A percentile compares a stretch with the other conserved stretches of the same genome.
These are phyloP conservation scores for Thymallus thymallus DNA, from an alignment of 2,113 vertebrate genomes.

Conservation along the genomic window DNA sequence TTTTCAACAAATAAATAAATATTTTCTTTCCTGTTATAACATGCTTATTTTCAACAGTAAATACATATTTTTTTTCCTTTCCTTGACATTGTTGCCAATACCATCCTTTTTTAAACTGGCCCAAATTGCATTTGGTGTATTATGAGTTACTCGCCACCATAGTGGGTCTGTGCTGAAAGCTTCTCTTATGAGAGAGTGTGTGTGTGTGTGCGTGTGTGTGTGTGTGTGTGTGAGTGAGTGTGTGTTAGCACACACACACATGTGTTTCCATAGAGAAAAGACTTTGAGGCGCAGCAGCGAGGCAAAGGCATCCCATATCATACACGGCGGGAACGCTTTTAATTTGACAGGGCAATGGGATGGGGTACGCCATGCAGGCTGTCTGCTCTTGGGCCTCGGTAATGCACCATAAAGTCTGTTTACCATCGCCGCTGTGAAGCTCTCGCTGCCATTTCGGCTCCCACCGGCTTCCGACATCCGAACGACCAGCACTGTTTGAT, in stretches of 20 bases:
- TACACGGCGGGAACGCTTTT: slow-evolving; percentile 52
- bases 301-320: slow-evolving; percentile 36
- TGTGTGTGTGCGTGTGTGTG: slow-evolving; percentile 4
- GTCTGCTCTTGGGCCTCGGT: slow-evolving; percentile 38
- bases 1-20: slow-evolving; percentile 1
- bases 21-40: slow-evolving; percentile 1
- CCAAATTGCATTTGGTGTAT: slow-evolving; percentile 33
- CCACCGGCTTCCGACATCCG: slow-evolving; percentile 46
- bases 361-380: slow-evolving; percentile 8
- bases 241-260: slow-evolving; percentile 20
- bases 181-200: slow-evolving; percentile 24
- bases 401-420: slow-evolving; percentile 71
- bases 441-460: slow-evolving; percentile 40
- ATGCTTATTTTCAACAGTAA: background rate
- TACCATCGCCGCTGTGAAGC: slow-evolving; percentile 58
- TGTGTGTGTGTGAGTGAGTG: slow-evolving; percentile 20
- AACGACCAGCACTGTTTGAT: slow-evolving; percentile 28
- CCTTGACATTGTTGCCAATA: slow-evolving; percentile 23
- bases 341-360: slow-evolving; percentile 48
- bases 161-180: slow-evolving; percentile 51
- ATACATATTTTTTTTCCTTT: slow-evolving; percentile 13
- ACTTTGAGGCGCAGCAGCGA: slow-evolving; percentile 31
- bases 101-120: slow-evolving; percentile 29
- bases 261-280: slow-evolving; percentile 25
- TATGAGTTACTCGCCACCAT: slow-evolving; percentile 42